phyloP scores from a whole-genome alignment of 2,113 vertebrate species.

The Bubalus kerabau region DNA sequence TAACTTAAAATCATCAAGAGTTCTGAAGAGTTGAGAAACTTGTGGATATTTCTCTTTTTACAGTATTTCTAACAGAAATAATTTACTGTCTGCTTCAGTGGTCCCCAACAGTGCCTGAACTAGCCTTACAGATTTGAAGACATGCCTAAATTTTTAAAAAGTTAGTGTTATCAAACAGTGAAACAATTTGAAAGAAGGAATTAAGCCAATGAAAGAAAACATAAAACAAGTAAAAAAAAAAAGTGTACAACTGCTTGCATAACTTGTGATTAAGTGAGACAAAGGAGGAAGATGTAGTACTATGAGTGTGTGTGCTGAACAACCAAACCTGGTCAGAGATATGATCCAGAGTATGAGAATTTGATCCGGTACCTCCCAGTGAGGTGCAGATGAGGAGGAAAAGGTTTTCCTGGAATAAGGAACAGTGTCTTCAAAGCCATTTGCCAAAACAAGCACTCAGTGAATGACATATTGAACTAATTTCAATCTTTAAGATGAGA shows the following conservation, averaged over 20 bases:
- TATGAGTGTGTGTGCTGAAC: no score
- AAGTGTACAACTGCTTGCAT: background rate
- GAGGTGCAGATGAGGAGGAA: background rate
- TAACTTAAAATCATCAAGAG: background rate
- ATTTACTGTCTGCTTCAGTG: background rate
- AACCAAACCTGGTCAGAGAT: background rate
- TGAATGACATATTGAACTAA: background rate
- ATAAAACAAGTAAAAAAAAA: background rate
- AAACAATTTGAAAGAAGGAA: background rate
- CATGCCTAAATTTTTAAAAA: background rate
- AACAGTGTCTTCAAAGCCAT: background rate
- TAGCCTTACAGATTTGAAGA: background rate
- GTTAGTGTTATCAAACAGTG: background rate
- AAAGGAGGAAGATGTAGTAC: fast-evolving
- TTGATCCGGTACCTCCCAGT: background rate
- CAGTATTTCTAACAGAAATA: background rate
- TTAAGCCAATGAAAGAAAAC: background rate
- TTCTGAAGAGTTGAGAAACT: background rate
- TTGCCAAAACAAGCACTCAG: background rate
- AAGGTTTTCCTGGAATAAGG: background rate
- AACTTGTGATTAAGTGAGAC: background rate
- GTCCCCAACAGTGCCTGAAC: background rate
- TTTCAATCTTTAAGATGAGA: background rate
- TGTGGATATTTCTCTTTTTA: background rate
- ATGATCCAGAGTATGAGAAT: fast-evolving